phyloP scores from a whole-genome alignment of 2,113 vertebrate genomes.

The Excalfactoria chinensis region DNA sequence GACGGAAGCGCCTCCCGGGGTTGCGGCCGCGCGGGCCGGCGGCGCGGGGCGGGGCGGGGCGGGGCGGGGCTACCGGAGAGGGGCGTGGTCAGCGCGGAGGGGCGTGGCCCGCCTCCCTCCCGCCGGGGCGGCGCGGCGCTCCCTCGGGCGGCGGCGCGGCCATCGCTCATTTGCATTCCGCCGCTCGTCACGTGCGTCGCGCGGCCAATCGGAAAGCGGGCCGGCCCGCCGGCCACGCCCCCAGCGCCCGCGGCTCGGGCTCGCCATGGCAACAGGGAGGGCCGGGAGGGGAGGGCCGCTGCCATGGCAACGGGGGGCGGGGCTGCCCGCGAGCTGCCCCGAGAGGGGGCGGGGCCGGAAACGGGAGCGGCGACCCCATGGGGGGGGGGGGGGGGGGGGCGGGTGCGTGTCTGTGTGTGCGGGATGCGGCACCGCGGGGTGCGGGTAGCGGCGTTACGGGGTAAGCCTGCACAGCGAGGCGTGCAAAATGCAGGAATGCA shows the following conservation, averaged over 20 bases:
- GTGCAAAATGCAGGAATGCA: too few species aligned
- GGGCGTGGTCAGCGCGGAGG: background rate
- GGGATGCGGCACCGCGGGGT: too few species aligned
- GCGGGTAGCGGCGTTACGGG: too few species aligned
- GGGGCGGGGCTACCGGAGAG: background rate
- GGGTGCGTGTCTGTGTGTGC: too few species aligned
- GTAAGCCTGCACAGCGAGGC: too few species aligned
- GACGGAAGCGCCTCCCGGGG: background rate
- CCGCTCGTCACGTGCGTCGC: background rate
- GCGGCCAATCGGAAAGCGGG: background rate
- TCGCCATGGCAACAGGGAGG: background rate
- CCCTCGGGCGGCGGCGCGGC: background rate
- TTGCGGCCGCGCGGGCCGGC: background rate
- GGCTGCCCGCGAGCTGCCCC: background rate
- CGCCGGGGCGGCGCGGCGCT: background rate
- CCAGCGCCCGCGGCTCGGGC: background rate
- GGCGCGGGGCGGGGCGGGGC: background rate
- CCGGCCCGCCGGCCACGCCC: background rate
- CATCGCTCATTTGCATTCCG: background rate
- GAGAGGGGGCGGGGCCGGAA: too few species aligned
- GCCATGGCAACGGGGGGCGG: background rate
- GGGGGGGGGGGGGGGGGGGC: background rate
- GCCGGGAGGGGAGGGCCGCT: background rate
- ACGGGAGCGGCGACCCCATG: too few species aligned
- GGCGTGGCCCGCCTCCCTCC: background rate